Percentiles rank a stretch among this genome's conserved stretches.
Evolutionary conservation across 1,140 invertebrate species (phyloP).

Genomic region (Periplaneta americana): DNA sequence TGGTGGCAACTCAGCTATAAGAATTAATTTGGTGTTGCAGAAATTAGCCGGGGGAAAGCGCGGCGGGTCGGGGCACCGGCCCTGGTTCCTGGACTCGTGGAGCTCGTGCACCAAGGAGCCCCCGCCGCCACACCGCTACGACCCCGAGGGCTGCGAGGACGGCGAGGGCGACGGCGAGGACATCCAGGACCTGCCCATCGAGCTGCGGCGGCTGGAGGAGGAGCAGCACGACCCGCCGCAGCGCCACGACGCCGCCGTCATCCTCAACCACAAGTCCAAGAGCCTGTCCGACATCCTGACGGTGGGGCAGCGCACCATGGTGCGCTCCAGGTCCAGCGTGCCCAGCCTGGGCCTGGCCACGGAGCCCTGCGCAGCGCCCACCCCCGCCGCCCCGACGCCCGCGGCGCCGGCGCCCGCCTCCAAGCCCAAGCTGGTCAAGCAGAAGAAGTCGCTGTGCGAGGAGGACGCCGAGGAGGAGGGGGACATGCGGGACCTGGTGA

Average conservation of each 20-base stretch:
- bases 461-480: constrained; percentile 56
- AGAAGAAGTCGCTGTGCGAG: constrained; percentile 70
- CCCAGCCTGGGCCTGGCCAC: constrained; percentile 50
- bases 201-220: constrained; percentile 79
- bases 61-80: constrained; percentile 44
- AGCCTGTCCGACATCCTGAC: constrained; percentile 71
- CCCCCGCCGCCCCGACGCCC: background rate
- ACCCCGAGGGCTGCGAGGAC: constrained; percentile 47
- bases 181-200: constrained; percentile 77
- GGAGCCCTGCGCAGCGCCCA: background rate
- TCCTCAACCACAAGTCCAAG: constrained; percentile 62
- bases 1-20: no score
- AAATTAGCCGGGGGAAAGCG: constrained; percentile 71
- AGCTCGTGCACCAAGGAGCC: constrained; percentile 51
- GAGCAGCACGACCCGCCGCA: constrained; percentile 41
- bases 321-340: constrained; percentile 66
- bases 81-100: constrained; percentile 79
- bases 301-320: constrained; percentile 58
- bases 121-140: constrained; percentile 41
- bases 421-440: constrained; percentile 49
- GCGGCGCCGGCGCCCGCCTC: background rate
- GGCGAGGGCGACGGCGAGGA: constrained; percentile 50
- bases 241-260: constrained; percentile 43
- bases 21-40: constrained; percentile 32
- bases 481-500: constrained; percentile 55